These are phyloP conservation scores for Ammospiza caudacuta DNA, from an alignment of 2,113 vertebrate genomes.

Conservation along the genomic window DNA sequence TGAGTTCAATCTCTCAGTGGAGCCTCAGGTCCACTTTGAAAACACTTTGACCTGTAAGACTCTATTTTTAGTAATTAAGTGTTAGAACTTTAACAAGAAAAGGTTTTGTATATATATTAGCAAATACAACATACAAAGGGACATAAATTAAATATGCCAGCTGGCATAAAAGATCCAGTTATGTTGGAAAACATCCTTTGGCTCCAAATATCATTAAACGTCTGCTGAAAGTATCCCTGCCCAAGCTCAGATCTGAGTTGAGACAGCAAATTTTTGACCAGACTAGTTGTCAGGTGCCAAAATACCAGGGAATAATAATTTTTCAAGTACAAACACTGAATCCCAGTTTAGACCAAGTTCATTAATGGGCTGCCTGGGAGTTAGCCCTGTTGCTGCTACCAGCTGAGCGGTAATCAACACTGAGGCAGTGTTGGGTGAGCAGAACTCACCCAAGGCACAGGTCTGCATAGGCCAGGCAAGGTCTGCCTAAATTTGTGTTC, in stretches of 20 bases:
- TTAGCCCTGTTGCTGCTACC: background rate
- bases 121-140: background rate
- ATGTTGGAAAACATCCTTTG: background rate
- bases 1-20: background rate
- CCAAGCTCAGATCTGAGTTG: background rate
- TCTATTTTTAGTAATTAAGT: background rate
- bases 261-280: background rate
- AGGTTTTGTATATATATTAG: background rate
- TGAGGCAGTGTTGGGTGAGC: fast-evolving
- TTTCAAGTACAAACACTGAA: background rate
- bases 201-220: background rate
- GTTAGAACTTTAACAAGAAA: background rate
- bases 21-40: background rate
- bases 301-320: background rate
- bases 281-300: background rate
- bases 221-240: background rate
- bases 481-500: background rate
- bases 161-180: background rate
- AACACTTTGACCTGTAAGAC: constrained; percentile 15
- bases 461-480: background rate
- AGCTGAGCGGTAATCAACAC: background rate
- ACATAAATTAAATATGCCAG: background rate
- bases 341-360: background rate
- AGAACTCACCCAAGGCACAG: background rate
- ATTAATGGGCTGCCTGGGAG: background rate